These are phyloP conservation scores for Apostichopus californicus DNA, from an alignment of 35 echinoderm and acorn worm species.

Conservation along the genomic window DNA sequence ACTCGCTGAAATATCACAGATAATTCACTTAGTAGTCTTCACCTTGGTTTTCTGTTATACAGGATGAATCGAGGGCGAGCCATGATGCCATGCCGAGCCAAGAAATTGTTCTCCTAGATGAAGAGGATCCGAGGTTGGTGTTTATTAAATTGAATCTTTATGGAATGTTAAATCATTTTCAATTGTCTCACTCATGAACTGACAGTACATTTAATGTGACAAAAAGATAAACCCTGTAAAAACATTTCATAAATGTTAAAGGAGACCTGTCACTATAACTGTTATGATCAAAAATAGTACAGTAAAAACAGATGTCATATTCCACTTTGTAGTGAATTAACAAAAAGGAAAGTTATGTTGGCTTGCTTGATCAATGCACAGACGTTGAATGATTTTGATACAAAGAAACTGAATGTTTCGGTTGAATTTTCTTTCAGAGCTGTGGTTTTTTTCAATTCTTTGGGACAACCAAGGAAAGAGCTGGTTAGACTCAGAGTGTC, in stretches of 20 bases:
- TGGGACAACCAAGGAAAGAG: slow-evolving; percentile 84
- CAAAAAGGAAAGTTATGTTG: no score
- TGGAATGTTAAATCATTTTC: no score
- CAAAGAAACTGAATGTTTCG: background rate
- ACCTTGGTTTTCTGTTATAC: background rate
- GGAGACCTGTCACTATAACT: no score
- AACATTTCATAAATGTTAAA: no score
- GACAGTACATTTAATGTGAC: no score
- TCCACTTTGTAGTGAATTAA: no score
- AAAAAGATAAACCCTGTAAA: no score
- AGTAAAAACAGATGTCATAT: no score
- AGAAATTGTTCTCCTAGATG: slow-evolving; percentile 64
- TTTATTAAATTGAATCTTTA: background rate
- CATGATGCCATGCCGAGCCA: slow-evolving; percentile 87
- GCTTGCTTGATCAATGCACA: background rate
- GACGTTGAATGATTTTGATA: background rate
- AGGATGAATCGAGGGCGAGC: slow-evolving; percentile 91
- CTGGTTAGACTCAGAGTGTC: slow-evolving; percentile 76
- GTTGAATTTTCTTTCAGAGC: slow-evolving; percentile 60
- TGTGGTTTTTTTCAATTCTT: slow-evolving; percentile 89
- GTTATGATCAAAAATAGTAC: no score
- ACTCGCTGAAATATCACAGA: no score
- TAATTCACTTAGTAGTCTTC: background rate
- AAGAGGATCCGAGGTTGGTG: slow-evolving; percentile 80
- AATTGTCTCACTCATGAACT: no score